These are phyloP conservation scores for Peromyscus leucopus DNA, from an alignment of 2,113 vertebrate species.

Conservation along the genomic window DNA sequence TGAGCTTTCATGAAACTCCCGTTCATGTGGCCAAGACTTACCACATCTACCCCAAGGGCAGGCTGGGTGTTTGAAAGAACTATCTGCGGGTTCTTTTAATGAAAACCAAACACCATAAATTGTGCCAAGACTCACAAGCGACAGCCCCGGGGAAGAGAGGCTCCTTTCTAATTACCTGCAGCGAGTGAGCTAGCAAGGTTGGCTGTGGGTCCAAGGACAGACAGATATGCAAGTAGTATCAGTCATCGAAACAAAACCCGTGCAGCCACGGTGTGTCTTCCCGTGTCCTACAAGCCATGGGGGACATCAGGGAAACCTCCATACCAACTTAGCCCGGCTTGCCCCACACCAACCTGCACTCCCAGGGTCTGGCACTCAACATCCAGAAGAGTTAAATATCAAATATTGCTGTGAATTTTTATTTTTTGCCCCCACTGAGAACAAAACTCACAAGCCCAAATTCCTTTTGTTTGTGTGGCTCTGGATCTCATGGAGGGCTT, in stretches of 20 bases:
- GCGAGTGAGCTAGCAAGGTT: background rate
- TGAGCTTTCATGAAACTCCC: background rate
- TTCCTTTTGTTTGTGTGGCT: background rate
- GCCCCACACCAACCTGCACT: background rate
- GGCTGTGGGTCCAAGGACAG: background rate
- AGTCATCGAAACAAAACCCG: accelerated
- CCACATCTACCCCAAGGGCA: constrained; percentile 52
- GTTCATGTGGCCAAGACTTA: background rate
- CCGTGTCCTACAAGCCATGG: background rate
- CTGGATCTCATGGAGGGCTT: background rate
- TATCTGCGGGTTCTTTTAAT: constrained; percentile 65
- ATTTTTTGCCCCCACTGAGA: background rate
- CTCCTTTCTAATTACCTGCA: constrained; percentile 43
- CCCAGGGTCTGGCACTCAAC: background rate
- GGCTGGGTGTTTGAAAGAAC: constrained; percentile 46
- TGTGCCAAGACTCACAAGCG: background rate
- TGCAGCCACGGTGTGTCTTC: background rate
- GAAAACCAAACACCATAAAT: constrained; percentile 67
- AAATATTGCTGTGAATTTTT: background rate
- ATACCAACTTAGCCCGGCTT: background rate
- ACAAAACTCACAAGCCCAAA: background rate
- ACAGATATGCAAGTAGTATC: background rate
- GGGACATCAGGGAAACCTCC: accelerated
- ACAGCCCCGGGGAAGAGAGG: background rate
- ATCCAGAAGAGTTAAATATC: background rate